A percentile compares a stretch with the other conserved stretches of the same genome.
phyloP scores from a whole-genome alignment of 53 echinoderm and acorn worm species.

The Apostichopus leukothele region DNA sequence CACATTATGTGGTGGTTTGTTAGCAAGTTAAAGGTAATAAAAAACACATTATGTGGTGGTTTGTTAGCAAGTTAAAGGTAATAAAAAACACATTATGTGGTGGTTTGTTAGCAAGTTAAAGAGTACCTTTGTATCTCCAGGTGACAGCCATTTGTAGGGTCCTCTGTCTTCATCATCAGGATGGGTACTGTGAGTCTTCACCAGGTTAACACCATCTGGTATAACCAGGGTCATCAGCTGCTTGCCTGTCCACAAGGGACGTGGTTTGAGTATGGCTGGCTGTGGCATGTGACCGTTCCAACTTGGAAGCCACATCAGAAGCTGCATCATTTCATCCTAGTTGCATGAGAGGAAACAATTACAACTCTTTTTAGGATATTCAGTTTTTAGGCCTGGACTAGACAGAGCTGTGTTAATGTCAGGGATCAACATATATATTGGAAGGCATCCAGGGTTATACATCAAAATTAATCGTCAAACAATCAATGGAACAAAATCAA shows the following conservation, averaged over 20 bases:
- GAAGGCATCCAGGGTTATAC: too few relatives aligned
- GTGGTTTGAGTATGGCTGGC: conserved; percentile 94
- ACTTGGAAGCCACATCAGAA: conserved; percentile 95
- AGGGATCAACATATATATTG: too few relatives aligned
- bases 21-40: too few relatives aligned
- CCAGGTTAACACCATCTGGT: conserved; percentile 83
- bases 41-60: too few relatives aligned
- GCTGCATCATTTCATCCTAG: conserved; percentile 78
- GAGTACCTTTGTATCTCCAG: conserved; percentile 96
- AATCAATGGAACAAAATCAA: too few relatives aligned
- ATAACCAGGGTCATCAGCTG: conserved; percentile 92
- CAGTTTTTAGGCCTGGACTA: too few relatives aligned
- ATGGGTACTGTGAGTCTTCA: conserved; percentile 93
- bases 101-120: not conserved
- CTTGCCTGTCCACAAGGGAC: conserved; percentile 97
- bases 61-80: too few relatives aligned
- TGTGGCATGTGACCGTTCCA: conserved; percentile 99
- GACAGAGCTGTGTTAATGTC: too few relatives aligned
- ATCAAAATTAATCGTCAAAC: too few relatives aligned
- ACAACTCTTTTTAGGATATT: too few relatives aligned
- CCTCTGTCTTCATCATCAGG: conserved; percentile 91
- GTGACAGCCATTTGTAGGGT: conserved; percentile 98
- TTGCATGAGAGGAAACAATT: not conserved
- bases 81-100: not conserved
- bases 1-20: too few relatives aligned